Evolutionary conservation across 2,113 vertebrate species (phyloP), one percentile per base, ranked within the genome.

Genomic region (Oenanthe oenanthe): DNA sequence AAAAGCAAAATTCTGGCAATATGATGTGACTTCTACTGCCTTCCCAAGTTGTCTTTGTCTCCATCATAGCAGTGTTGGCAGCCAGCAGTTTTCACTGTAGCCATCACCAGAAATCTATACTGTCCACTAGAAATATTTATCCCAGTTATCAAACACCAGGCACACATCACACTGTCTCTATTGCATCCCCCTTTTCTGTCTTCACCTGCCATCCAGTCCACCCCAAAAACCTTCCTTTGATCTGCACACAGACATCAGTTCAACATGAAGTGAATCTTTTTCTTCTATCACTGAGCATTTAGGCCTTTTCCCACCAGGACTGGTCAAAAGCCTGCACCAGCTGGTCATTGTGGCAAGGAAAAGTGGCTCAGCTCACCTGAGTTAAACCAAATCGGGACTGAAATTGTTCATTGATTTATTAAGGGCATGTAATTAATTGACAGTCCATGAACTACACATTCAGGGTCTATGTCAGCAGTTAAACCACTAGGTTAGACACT

Each of bases 391-490:
- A 82, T 65, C 58, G 70, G 62, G 53, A 68, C 4, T 60, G 32
- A 89, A 87, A 62, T 28, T 32, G 12, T 74, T 78, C 81, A 86
- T 47, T 92, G 76, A 67, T 91, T 91, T 67, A 80, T 91, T 77
- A 87, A 91, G 61, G 43, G 45, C 26, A 26, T 14, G 16, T 54
- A 66, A 95, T 77, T 96, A 92, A 68, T 56, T 22, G 40, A 51
- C 9, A 77, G 24, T 24, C 87, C 21, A 31, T 48, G 74, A 85
- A 71, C 54, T 79, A 25, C 45, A 89, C 10, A 32, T 82, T 82
- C 50, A 76, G n/a, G 28, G 66, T 70, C 48, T 78, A 9, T 62
- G 43, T 56, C 62, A 92, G 40, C 53, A 57, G 57, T 72, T 75
- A 40, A 65, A 36, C 24, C 18, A 48, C 31, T 29, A 29, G 1